A percentile compares a stretch with the other conserved stretches of the same genome.
Evolutionary conservation across 2,888 invertebrate genomes (phyloP).

Genomic region (Noctuana brunneofusca): DNA sequence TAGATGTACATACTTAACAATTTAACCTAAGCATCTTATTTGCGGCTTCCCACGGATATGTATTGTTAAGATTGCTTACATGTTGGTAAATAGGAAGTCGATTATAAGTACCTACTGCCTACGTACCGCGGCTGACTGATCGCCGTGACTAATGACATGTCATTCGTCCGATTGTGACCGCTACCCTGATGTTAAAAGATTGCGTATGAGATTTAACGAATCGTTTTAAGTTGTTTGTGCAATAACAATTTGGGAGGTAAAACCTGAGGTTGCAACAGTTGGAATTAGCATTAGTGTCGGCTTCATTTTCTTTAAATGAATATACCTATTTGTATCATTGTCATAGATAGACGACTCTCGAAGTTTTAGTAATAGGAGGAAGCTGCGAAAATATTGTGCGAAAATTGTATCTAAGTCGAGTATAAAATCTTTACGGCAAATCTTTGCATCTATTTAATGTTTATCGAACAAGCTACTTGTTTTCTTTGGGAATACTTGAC

Average conservation of each 20-base stretch:
- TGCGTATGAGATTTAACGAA: slow-evolving; percentile 9
- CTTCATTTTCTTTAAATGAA: not conserved
- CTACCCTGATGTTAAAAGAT: slow-evolving; percentile 25
- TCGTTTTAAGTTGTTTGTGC: slow-evolving; percentile 16
- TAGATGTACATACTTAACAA: slow-evolving; percentile 9
- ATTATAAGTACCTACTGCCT: slow-evolving; percentile 58
- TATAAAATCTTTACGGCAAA: too few relatives aligned
- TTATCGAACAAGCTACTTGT: not conserved
- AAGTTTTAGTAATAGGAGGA: too few relatives aligned
- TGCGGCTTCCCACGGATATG: slow-evolving; percentile 64
- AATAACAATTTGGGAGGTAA: slow-evolving; percentile 1
- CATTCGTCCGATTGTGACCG: slow-evolving; percentile 41
- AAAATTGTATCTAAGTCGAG: too few relatives aligned
- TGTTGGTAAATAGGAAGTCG: slow-evolving; percentile 63
- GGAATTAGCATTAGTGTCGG: not conserved
- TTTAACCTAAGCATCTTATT: slow-evolving; percentile 19
- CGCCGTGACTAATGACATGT: slow-evolving; percentile 64
- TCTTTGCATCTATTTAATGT: too few relatives aligned
- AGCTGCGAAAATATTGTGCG: too few relatives aligned
- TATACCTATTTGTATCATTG: too few relatives aligned
- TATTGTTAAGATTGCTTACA: slow-evolving; percentile 49
- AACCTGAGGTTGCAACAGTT: not conserved
- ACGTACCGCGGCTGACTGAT: slow-evolving; percentile 45
- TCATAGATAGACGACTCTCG: too few relatives aligned
- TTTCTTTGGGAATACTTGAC: slow-evolving; percentile 2